Conservation (phyloP, 2,113 vertebrate species). For the Columbina picui region DNA sequence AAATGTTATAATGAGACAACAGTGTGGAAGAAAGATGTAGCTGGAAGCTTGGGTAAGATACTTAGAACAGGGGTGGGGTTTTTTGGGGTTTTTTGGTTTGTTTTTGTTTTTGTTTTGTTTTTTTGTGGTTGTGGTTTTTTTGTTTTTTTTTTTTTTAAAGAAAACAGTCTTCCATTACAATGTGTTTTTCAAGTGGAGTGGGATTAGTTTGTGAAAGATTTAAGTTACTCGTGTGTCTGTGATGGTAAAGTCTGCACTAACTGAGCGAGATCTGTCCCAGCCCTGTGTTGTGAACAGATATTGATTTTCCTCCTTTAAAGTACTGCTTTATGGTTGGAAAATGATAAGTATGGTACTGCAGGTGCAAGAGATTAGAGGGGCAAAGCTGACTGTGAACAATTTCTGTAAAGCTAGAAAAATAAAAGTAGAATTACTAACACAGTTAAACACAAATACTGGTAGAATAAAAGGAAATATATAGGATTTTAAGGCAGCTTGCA, state of each 20-base stretch:
- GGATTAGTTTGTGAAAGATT: neutral
- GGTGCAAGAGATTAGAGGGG: neutral
- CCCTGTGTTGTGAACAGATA: neutral
- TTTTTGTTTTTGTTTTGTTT: neutral
- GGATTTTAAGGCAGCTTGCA: neutral
- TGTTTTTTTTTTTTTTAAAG: neutral
- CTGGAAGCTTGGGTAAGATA: neutral
- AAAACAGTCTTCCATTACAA: neutral
- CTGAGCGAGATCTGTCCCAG: neutral
- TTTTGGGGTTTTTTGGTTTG: no score
- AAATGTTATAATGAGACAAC: neutral
- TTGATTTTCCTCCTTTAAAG: neutral
- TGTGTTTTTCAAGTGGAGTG: neutral
- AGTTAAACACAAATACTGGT: neutral
- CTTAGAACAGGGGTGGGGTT: neutral
- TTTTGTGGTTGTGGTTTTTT: no score
- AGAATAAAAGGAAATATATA: neutral
- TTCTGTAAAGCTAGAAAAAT: neutral
- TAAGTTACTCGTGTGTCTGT: neutral
- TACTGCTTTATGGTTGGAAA: neutral
- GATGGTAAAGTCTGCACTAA: neutral
- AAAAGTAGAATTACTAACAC: neutral
- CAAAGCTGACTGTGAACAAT: neutral
- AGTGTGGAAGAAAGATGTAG: neutral
- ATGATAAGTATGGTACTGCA: accelerated